phyloP scores from a whole-genome alignment of 2,113 vertebrate species.

The Leptosomus discolor region DNA sequence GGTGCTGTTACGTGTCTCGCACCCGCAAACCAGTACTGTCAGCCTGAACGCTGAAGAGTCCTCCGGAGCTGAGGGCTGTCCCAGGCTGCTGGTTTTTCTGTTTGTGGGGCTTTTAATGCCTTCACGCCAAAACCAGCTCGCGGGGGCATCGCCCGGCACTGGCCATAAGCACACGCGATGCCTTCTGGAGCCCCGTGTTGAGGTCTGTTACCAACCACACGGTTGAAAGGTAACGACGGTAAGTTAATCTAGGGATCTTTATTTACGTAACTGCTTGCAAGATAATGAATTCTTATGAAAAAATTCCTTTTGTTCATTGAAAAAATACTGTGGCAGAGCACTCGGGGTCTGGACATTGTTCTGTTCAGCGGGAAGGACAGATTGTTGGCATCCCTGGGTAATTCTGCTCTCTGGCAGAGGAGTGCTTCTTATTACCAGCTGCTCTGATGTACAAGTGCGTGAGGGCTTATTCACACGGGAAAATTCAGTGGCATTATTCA shows the following conservation, averaged over 20 bases:
- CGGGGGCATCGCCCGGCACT: fast-evolving
- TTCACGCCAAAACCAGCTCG: neutral
- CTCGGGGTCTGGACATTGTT: neutral
- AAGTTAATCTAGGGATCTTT: neutral
- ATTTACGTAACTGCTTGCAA: neutral
- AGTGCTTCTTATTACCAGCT: constrained; percentile 17
- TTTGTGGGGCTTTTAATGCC: neutral
- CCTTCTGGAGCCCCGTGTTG: too few species aligned
- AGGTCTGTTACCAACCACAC: too few species aligned
- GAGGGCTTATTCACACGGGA: constrained; percentile 20
- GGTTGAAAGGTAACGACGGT: neutral
- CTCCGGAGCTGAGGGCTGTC: neutral
- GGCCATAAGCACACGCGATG: fast-evolving
- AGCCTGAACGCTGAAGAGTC: neutral
- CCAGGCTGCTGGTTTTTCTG: neutral
- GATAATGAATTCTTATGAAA: neutral
- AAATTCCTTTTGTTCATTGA: neutral
- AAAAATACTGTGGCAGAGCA: neutral
- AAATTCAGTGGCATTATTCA: constrained; percentile 39
- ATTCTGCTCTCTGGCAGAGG: constrained; percentile 15
- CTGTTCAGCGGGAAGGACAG: neutral
- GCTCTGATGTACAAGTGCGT: neutral
- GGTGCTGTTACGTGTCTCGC: neutral
- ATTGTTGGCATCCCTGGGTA: neutral
- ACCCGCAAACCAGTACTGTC: neutral